Conservation (phyloP, 2,888 invertebrate genomes). For the Alentia gelatinosa region DNA sequence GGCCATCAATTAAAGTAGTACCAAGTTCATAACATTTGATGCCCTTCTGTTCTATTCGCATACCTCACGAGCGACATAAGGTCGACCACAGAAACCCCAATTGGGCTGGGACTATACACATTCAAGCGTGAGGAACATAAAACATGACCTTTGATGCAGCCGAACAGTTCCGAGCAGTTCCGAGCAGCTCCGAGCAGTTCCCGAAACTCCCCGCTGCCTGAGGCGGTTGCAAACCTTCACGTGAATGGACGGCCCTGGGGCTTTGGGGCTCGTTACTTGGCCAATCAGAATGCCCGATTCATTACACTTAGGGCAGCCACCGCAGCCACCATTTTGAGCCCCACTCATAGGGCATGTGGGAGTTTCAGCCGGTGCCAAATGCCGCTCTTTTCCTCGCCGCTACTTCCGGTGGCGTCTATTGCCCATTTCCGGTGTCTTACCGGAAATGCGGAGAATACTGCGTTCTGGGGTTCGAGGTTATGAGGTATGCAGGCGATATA, state of each 20-base stretch:
- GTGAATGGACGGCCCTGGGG: background rate
- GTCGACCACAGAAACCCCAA: no score
- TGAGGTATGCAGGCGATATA: no score
- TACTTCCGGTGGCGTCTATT: background rate
- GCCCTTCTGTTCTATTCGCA: no score
- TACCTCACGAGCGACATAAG: no score
- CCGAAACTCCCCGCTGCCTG: background rate
- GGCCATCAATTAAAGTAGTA: no score
- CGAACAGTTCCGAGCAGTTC: background rate
- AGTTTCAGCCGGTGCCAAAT: background rate
- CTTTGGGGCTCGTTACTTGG: background rate
- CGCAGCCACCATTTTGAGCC: background rate
- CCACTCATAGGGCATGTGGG: background rate
- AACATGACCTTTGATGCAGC: background rate
- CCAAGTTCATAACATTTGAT: no score
- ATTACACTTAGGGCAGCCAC: background rate
- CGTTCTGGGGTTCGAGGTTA: background rate
- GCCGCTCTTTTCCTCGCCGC: background rate
- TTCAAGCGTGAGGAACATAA: background rate
- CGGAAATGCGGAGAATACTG: background rate
- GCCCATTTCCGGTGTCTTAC: background rate
- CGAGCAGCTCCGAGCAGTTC: background rate
- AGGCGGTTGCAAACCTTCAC: background rate
- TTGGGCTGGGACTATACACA: no score
- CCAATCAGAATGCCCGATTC: constrained; percentile 14